Base-by-base conservation (phyloP, 2,113 vertebrate species). In the Psittacula cyanocephala region DNA sequence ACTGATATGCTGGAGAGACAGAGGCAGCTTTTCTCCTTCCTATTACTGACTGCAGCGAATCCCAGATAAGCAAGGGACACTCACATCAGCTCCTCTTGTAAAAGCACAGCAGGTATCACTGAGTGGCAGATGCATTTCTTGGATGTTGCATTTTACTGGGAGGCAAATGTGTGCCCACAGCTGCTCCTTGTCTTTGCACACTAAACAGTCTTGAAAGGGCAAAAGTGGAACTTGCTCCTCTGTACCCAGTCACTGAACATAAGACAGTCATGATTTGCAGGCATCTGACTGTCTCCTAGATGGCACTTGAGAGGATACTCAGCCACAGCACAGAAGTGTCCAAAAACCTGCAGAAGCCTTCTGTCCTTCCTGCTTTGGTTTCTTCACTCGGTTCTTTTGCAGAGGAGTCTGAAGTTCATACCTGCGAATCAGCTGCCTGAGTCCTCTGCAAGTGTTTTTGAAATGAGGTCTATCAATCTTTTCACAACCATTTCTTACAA, bases 391-490 rank as follows among this genome's bases (percentile, higher is more conserved):
- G 52, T 28, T 72, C n/a, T 65, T 84, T 90, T 24, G 71, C 62
- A 88, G 47, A 91, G 74, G 47, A 91, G 31, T 46, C 70, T 93
- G 70, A 89, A 89, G n/a, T 12, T 65, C 11, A 29, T 60, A 33
- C 62, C 79, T 8, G 20, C 39, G 82, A 82, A 95, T 69, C 93
- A 91, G 63, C 28, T 81, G 47, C 67, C 43, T 0, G 1, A 69
- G 44, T 55, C 49, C 76, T 83, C 85, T 59, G 18, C 47, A 64
- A 81, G 72, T 59, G 33, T 52, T 59, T 74, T 75, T 87, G 69
- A 88, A 94, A 91, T 52, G 52, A 86, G 52, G 13, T 37, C 86
- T 82, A 81, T 92, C 70, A 81, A 81, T 87, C 87, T 96, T 83
- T 47, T 44, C 43, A 69, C 70, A 62, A 53, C 27, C 15, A 49